These are phyloP conservation scores for Diarsia mendica DNA, from an alignment of 2,888 invertebrate genomes.

Conservation along the genomic window DNA sequence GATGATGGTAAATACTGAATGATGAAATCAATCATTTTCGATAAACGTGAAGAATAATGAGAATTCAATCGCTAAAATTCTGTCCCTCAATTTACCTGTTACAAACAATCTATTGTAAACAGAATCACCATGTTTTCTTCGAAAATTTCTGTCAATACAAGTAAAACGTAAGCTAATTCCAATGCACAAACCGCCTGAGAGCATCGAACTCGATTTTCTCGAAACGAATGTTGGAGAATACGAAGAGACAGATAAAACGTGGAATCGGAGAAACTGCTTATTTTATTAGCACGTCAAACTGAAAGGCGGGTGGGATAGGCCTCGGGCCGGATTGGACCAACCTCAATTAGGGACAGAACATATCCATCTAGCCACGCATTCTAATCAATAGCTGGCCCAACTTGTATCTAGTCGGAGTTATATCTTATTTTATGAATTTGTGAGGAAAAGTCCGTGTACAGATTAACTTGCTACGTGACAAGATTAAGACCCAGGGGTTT, in stretches of 20 bases:
- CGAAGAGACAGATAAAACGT: slow-evolving; percentile 86
- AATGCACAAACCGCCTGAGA: slow-evolving; percentile 75
- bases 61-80: background rate
- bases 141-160: slow-evolving; percentile 21
- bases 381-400: slow-evolving; percentile 53
- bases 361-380: slow-evolving; percentile 57
- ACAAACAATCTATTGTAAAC: background rate
- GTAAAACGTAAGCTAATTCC: slow-evolving; percentile 74
- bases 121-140: slow-evolving; percentile 1
- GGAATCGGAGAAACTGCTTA: slow-evolving; percentile 89
- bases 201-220: slow-evolving; percentile 78
- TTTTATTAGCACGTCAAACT: slow-evolving; percentile 84
- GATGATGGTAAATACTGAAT: background rate
- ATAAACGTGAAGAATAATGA: background rate
- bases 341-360: slow-evolving; percentile 77
- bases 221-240: slow-evolving; percentile 81
- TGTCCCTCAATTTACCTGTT: background rate
- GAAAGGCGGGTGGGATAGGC: slow-evolving; percentile 81
- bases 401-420: slow-evolving; percentile 8
- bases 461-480: slow-evolving; percentile 11
- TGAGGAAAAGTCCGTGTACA: slow-evolving; percentile 5
- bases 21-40: background rate
- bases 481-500: background rate
- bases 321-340: slow-evolving; percentile 76
- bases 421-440: slow-evolving; percentile 25